These are phyloP conservation scores for Scaptomyza tumidula DNA, from an alignment of 2,888 invertebrate species.

Conservation along the genomic window DNA sequence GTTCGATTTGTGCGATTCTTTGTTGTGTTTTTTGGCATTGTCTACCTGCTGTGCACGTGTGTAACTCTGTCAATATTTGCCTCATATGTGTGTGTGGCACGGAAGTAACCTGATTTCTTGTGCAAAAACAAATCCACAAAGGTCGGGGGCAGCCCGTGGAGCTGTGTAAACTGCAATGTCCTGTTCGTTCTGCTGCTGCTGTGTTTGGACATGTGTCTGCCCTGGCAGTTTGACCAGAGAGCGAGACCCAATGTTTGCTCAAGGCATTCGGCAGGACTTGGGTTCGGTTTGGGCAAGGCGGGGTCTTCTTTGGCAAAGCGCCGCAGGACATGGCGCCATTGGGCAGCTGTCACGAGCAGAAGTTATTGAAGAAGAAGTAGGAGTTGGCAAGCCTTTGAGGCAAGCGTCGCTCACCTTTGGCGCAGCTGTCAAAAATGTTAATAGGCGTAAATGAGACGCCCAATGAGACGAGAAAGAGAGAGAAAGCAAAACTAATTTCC, in stretches of 20 bases:
- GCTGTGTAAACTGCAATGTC: conserved; percentile 66
- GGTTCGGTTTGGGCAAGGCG: neutral
- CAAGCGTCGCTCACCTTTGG: conserved; percentile 57
- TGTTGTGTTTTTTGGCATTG: conserved; percentile 42
- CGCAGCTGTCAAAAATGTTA: conserved; percentile 72
- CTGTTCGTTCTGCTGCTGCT: conserved; percentile 27
- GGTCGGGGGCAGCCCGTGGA: conserved; percentile 41
- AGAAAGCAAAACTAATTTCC: conserved; percentile 73
- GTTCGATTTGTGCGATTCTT: conserved; percentile 1
- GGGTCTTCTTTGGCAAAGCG: conserved; percentile 38
- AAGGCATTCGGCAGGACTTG: conserved; percentile 48
- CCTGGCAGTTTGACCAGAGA: conserved; percentile 55
- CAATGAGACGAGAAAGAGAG: conserved; percentile 46
- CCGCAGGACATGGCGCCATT: conserved; percentile 61
- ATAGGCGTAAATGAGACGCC: conserved; percentile 79
- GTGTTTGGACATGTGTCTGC: conserved; percentile 71
- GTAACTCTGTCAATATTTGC: conserved; percentile 70
- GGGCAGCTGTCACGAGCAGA: conserved; percentile 70
- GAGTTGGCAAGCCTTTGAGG: conserved; percentile 66
- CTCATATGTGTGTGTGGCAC: conserved; percentile 53
- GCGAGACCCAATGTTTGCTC: conserved; percentile 52
- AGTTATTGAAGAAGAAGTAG: conserved; percentile 4
- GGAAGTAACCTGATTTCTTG: conserved; percentile 76
- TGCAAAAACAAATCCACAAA: conserved; percentile 54
- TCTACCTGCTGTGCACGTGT: conserved; percentile 77